Conservation (phyloP, 1,140 invertebrate genomes). For the Rhyacophila brunnea region DNA sequence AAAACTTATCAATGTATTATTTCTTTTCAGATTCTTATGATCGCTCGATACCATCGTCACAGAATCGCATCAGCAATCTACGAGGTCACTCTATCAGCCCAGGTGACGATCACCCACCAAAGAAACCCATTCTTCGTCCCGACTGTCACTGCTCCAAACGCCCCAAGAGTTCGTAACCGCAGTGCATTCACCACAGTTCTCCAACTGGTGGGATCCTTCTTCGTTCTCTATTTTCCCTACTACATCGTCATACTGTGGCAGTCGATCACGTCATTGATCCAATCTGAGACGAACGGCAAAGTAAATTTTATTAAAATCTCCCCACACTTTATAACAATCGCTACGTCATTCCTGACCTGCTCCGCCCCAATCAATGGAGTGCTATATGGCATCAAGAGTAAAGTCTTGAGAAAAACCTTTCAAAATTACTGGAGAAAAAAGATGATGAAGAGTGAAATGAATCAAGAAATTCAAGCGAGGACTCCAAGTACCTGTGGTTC, state of each 20-base stretch:
- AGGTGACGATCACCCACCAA: slow-evolving; percentile 80
- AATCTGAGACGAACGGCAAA: slow-evolving; percentile 31
- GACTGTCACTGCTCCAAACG: slow-evolving; percentile 55
- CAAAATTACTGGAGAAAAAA: slow-evolving; percentile 79
- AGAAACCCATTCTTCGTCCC: slow-evolving; percentile 71
- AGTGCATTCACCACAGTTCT: slow-evolving; percentile 69
- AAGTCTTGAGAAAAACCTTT: slow-evolving; percentile 67
- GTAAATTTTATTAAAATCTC: slow-evolving; percentile 34
- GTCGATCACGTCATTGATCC: slow-evolving; percentile 45
- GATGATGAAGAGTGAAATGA: slow-evolving; percentile 74
- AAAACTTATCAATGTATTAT: background rate
- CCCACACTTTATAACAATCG: slow-evolving; percentile 58
- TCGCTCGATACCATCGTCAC: slow-evolving; percentile 78
- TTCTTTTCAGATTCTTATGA: slow-evolving; percentile 64
- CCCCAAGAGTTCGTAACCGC: slow-evolving; percentile 58
- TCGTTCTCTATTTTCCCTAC: slow-evolving; percentile 72
- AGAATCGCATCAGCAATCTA: slow-evolving; percentile 82
- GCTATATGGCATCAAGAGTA: slow-evolving; percentile 75
- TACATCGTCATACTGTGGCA: slow-evolving; percentile 73
- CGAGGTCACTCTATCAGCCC: slow-evolving; percentile 78
- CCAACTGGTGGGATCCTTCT: slow-evolving; percentile 68
- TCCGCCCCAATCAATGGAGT: slow-evolving; percentile 73
- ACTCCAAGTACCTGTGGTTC: slow-evolving; percentile 75
- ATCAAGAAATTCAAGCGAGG: slow-evolving; percentile 74
- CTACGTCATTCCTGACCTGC: slow-evolving; percentile 63